Base-by-base conservation (phyloP, 1,140 invertebrate genomes). In the Drosophila sechellia region DNA sequence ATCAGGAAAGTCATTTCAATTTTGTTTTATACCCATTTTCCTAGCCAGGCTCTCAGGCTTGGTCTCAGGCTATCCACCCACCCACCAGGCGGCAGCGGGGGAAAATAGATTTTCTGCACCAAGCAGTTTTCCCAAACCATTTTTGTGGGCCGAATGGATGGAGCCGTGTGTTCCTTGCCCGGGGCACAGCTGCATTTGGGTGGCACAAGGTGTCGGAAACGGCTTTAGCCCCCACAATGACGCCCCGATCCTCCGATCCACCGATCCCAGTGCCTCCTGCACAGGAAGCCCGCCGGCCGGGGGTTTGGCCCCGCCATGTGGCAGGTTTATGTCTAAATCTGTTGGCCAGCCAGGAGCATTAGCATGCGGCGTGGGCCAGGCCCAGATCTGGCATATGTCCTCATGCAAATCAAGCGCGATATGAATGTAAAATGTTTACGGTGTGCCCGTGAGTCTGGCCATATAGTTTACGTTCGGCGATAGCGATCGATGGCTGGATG, bases 301-400 rank as follows among this genome's bases (percentile, higher is more conserved):
- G 70, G 56, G 35, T 52, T 74, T 43, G 43, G 72, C 43, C 40
- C 25, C 37, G 56, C 46, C 73, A 70, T 77, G 64, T 77, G 73
- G 77, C 74, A 77, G 74, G 74, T 77, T 77, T 77, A 77, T 77
- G 74, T 77, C 74, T 77, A 77, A 77, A 77, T 77, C 74, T 77
- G 39, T 69, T 76, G 54, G 73, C 74, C 56, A 56, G 50, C 72
- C 72, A 77, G 73, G 74, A 77, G 50, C 73, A 77, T 77, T 77
- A 77, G 74, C 64, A 77, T 76, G 37, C 40, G 25, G 63, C 73
- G 73, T 77, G 73, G 74, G 74, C 39, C 56, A 49, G 25, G 25
- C 49, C 40, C 40, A 43, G 49, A 76, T 40, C 10, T 15, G 52
- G 20, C 34, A 72, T 31, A 66, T 50, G 43, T 50, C n/a, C 15